Percentiles rank a stretch among this genome's conserved stretches.
Conservation (phyloP, 2,113 vertebrate genomes). For the Platysteira castanea region DNA sequence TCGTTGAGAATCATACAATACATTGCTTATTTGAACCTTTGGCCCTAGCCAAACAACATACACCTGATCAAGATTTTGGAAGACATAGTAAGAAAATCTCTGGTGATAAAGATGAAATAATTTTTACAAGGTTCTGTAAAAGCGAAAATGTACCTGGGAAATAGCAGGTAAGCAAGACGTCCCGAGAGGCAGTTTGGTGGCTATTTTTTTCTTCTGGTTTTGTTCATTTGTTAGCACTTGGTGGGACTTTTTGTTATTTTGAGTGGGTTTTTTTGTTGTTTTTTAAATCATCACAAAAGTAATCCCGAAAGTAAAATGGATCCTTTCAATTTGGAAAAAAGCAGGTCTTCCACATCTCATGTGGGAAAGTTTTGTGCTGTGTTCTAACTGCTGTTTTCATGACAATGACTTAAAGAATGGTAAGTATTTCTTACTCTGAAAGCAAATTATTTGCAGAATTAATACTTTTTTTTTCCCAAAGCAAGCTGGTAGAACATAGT, state of each 20-base stretch:
- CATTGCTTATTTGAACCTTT: background rate
- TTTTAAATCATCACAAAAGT: background rate
- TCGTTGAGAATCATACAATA: background rate
- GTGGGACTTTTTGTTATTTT: background rate
- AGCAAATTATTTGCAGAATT: background rate
- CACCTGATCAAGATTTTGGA: background rate
- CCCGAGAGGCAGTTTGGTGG: background rate
- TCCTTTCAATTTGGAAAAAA: background rate
- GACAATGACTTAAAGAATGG: background rate
- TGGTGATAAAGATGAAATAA: background rate
- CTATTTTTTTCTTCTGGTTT: background rate
- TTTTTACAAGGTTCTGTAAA: background rate
- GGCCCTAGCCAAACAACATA: background rate
- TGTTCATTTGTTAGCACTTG: accelerated
- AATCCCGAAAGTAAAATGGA: no score
- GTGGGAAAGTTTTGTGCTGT: background rate
- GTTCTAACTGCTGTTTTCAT: background rate
- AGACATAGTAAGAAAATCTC: background rate
- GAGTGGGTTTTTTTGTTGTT: background rate
- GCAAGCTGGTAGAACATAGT: background rate
- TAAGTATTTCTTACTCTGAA: background rate
- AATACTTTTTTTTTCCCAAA: background rate
- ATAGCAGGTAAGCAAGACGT: background rate
- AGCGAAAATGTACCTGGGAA: background rate
- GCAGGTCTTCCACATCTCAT: background rate